Evolutionary conservation across 1,140 invertebrate genomes (phyloP), one percentile per base, ranked within the genome.

Genomic region (Phymastichus coffea): DNA sequence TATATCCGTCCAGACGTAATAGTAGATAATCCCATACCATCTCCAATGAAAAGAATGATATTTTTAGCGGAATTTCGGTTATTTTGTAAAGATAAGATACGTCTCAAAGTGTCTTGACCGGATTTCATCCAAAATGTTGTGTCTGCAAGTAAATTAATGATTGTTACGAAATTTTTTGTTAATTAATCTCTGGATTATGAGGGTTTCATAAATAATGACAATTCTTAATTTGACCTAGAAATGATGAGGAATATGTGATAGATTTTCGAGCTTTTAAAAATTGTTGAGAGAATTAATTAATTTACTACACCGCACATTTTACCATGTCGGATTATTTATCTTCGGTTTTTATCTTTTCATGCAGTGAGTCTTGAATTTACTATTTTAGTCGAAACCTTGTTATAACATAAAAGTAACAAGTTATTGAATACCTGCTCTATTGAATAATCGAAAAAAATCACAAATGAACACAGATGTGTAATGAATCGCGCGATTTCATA

Each of bases 21-120:
- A 0, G 87, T 88, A 0, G 85, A 78, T 10, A 89, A 66, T 26
- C 88, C 87, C 88, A 91, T 89, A 0, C 89, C 88, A 68, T 90
- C 88, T 0, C 88, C 88, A 25, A 90, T 74, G 63, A 90, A 90
- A 2, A 90, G 64, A 47, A 90, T 87, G 3, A 88, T 80, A 66
- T 90, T 90, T 70, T 86, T 87, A 1, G 88, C 88, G 9, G 61
- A 67, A n/a, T 71, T 77, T 7, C 76, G 76, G 14, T 82, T 82
- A 14, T 78, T 74, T 54, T 73, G 68, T n/a, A 72, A 49, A 6
- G 67, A 57, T 19, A 80, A 53, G 38, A 77, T 67, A 54, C 70
- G 73, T 25, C 68, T 64, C 3, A 80, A 67, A 56, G 75, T 73
- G 23, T 73, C 69, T 63, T 78, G 76, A 1, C 77, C 78, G 3